Base-by-base conservation (phyloP, 2,888 invertebrate species). In the Chymomyza caudatula region DNA sequence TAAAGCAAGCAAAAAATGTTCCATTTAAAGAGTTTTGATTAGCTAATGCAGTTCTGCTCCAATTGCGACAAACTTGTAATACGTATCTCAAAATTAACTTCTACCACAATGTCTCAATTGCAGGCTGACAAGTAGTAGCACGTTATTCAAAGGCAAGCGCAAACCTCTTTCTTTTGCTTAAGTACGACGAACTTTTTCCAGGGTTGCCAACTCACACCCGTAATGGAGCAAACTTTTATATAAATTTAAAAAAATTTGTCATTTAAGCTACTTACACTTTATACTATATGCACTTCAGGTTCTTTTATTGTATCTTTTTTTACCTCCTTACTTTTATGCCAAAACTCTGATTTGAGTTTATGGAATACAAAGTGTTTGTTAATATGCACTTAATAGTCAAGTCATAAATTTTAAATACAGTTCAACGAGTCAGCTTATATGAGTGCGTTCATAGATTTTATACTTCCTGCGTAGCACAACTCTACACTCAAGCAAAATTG, bases 341-440 rank as follows among this genome's bases (percentile, higher is more conserved):
- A 19, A 47, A 52, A 61, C 55, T n/a, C 29, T 63, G 60, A 42
- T 17, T 29, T 44, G 59, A 59, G 69, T 65, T 69, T 67, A 65
- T 61, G 58, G 51, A 66, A 61, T 55, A 61, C 44, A 29, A 61
- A 17, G 51, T 13, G 19, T 51, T 20, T 17, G 79, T 82, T 85
- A 87, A 85, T 85, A 78, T 75, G 77, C 75, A 87, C 85, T 85
- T 85, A 87, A 85, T 86, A 86, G 86, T 76, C 82, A 74, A 84
- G 78, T 88, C 87, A 86, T 86, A 87, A 88, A 86, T 88, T 86
- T 82, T 85, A 82, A 80, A 77, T 80, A 84, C 80, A 73, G 71
- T 71, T 78, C 85, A 83, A 82, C 82, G 86, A 80, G 85, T 71
- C 69, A 78, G 76, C 80, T 80, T 73, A 77, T 68, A 65, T 69